These are phyloP conservation scores for Acromyrmex heyeri DNA, from an alignment of 1,140 invertebrate species.

Conservation along the genomic window DNA sequence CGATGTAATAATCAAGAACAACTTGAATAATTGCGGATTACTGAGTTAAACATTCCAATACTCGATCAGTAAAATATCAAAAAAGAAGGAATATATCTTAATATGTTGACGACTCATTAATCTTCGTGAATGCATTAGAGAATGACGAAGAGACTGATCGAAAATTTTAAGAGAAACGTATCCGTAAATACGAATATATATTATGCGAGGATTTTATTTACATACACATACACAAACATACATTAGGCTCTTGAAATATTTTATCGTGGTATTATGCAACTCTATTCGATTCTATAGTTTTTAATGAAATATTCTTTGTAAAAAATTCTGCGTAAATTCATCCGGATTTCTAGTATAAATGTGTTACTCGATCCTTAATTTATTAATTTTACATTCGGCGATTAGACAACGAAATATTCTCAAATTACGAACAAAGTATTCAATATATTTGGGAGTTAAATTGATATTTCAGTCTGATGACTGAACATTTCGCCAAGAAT, in stretches of 20 bases:
- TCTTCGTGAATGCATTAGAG: conserved; percentile 26
- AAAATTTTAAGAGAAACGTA: conserved; percentile 40
- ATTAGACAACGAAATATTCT: conserved; percentile 26
- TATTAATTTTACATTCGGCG: conserved; percentile 15
- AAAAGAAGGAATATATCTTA: conserved; percentile 33
- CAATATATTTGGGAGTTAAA: conserved; percentile 12
- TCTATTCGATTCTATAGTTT: conserved; percentile 27
- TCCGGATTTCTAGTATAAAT: conserved; percentile 6
- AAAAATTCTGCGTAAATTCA: conserved; percentile 36
- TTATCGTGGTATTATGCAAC: conserved; percentile 44
- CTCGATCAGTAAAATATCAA: conserved; percentile 32
- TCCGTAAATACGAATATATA: conserved; percentile 26
- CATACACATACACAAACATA: not conserved
- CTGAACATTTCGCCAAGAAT: not conserved
- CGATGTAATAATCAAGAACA: conserved; percentile 97
- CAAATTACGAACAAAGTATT: conserved; percentile 29
- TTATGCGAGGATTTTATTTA: conserved; percentile 55
- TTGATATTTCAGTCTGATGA: not conserved
- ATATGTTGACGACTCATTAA: conserved; percentile 30
- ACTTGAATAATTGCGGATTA: conserved; percentile 96
- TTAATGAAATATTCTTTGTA: not conserved
- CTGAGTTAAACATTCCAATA: conserved; percentile 80
- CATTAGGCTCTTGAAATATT: conserved; percentile 48
- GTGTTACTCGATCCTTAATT: conserved; percentile 13
- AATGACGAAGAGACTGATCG: conserved; percentile 71